Conservation (phyloP, 37 sponge, comb jelly and placozoan species). For the Chondrosia reniformis region DNA sequence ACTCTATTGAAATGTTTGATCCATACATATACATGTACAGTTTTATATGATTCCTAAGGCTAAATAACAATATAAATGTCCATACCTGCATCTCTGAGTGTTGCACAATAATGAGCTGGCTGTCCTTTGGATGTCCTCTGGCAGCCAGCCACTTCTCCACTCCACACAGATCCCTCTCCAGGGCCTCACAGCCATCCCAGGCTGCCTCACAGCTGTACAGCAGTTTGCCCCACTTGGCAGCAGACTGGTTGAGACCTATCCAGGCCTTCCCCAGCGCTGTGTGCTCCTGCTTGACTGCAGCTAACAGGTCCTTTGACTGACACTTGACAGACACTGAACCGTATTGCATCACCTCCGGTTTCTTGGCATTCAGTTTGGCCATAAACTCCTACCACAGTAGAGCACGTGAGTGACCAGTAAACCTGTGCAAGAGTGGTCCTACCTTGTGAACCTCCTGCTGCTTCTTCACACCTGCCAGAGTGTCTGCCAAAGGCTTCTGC, state of each 20-base stretch:
- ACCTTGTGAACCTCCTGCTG: constrained; percentile 8
- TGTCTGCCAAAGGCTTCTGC: constrained; percentile 2
- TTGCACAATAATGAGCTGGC: constrained; percentile 54
- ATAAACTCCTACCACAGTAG: not conserved
- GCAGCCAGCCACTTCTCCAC: constrained; percentile 61
- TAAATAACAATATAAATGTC: not conserved
- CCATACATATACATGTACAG: not conserved
- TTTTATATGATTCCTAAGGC: no score
- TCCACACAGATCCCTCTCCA: constrained; percentile 10
- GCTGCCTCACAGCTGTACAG: not conserved
- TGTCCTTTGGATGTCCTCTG: constrained; percentile 51
- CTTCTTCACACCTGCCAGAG: constrained; percentile 3
- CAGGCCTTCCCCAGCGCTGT: constrained; percentile 1
- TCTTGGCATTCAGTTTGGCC: not conserved
- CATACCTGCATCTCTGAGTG: constrained; percentile 49
- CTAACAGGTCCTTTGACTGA: not conserved
- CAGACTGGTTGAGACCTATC: not conserved
- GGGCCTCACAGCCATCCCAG: not conserved
- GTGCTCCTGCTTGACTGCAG: not conserved
- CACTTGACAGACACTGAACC: constrained; percentile 14
- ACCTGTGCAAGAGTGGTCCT: not conserved
- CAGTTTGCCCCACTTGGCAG: not conserved
- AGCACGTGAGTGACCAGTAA: not conserved
- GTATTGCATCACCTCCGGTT: constrained; percentile 17
- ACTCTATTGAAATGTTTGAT: not conserved